phyloP scores from a whole-genome alignment of 2,797 vertebrate genomes.

The Sphenopsis melanotis region DNA sequence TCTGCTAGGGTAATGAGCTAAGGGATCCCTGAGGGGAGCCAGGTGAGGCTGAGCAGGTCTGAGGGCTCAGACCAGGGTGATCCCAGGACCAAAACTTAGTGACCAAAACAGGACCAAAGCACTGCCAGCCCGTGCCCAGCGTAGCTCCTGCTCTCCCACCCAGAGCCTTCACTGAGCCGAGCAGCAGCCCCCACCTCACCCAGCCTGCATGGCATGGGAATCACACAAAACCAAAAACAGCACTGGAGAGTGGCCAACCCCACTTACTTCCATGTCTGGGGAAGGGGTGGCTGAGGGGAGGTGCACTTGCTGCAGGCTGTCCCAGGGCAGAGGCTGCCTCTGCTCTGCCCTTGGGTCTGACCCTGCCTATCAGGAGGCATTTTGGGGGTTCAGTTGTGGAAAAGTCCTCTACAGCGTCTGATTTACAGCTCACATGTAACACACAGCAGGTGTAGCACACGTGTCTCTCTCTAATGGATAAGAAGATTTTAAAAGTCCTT shows the following conservation, averaged over 20 bases:
- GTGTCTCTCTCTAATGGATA: neutral
- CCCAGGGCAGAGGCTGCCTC: neutral
- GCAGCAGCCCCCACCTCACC: rapidly evolving
- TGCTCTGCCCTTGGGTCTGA: neutral
- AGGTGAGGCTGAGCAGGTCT: neutral
- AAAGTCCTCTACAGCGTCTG: neutral
- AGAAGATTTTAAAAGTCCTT: neutral
- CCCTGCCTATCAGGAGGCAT: rapidly evolving
- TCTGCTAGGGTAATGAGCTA: neutral
- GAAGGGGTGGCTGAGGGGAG: neutral
- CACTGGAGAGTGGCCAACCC: neutral
- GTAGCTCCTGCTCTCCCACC: rapidly evolving
- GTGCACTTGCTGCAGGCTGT: neutral
- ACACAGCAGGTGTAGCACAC: neutral
- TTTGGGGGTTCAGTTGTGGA: neutral
- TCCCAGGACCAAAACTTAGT: neutral
- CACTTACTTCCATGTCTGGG: neutral
- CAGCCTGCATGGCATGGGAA: neutral
- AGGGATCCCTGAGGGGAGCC: rapidly evolving
- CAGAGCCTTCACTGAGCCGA: rapidly evolving
- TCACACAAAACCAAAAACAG: neutral
- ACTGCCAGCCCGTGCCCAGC: rapidly evolving
- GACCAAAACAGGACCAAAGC: neutral
- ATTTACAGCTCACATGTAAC: rapidly evolving
- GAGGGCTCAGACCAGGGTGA: neutral